A percentile compares a stretch with the other conserved stretches of the same genome.
Conservation (phyloP, 2,113 vertebrate genomes). For the cattle (Bos taurus) region ARS-UCD2.0 NC_037337.1:47552001-47552500, state of each 20-base stretch:
- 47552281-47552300: neutral
- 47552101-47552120: neutral
- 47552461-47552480: neutral
- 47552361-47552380: neutral
- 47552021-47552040: neutral
- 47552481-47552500: neutral
- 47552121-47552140: neutral
- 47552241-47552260: neutral
- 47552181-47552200: neutral
- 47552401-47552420: neutral
- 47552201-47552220: neutral
- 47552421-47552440: neutral
- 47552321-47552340: neutral
- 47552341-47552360: neutral
- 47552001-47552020: slow-evolving; percentile 4
- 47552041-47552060: slow-evolving; percentile 47
- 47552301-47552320: neutral
- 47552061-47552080: slow-evolving; percentile 27
- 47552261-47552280: neutral
- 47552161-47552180: neutral
- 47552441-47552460: neutral
- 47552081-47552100: neutral
- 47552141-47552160: neutral
- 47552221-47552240: neutral
- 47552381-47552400: neutral